Evolutionary conservation across 2,888 invertebrate genomes (phyloP), one percentile per base, ranked within the genome.

Genomic region (Acholoe squamosa): DNA sequence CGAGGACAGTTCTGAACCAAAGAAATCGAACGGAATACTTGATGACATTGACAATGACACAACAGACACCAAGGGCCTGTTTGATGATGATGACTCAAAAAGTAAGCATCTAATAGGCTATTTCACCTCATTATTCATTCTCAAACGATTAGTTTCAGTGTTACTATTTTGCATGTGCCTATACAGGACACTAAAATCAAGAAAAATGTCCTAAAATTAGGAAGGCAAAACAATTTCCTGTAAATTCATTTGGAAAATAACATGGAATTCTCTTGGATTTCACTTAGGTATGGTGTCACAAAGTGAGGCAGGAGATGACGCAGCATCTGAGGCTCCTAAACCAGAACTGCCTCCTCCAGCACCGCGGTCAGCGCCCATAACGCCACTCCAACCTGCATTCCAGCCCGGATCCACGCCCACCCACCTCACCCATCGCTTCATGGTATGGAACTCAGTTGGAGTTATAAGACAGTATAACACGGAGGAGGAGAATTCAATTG

Each of bases 401-500:
- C 99, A 99, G 96, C 98, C 99, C 0, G 97, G 98, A 0, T 97
- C 99, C 1, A 98, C 99, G 0, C 99, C 99, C 0, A 95, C 96
- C 33, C 97, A 98, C 96, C 97, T 98, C 88, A 97, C 98, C 92
- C 97, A 98, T 93, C 97, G 98, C 96, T 98, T 97, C 93, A 97
- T 97, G 97, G 97, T 97, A 90, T 99, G 99, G 98, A 99, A 99
- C 95, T 97, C 98, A 89, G 97, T 98, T 7, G 99, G 99, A n/a
- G 97, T 99, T 92, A 97, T 99, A 0, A 97, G 98, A 14, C 97
- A 98, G 93, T 98, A 98, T 94, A 97, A 97, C 0, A 97, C 96
- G 0, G 97, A 97, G 92, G 97, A 97, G 0, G 98, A 97, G 90
- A 98, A 98, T 90, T 97, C 97, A 0, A 98, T 99, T 89, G 99